Percentiles rank a stretch among this genome's conserved stretches.
Conservation (phyloP, 2,113 vertebrate genomes). For the Mesocricetus auratus region DNA sequence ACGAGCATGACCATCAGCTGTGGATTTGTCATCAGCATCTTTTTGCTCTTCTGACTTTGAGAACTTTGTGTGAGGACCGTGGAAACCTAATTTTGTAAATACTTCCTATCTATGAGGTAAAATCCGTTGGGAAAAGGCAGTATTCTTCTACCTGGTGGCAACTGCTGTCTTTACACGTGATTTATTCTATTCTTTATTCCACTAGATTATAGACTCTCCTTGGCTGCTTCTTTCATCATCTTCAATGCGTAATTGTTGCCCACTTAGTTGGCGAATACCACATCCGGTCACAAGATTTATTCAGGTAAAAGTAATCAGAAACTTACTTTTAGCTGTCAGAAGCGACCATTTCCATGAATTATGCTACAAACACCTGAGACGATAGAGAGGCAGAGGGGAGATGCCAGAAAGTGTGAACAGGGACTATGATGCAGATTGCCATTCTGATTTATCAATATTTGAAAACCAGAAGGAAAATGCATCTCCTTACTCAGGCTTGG, state of each 20-base stretch:
- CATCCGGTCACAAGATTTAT: constrained; percentile 79
- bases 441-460: constrained; percentile 78
- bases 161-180: constrained; percentile 48
- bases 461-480: constrained; percentile 62
- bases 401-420: not conserved
- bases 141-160: constrained; percentile 41
- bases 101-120: constrained; percentile 50
- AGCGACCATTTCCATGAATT: constrained; percentile 74
- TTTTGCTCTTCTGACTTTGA: constrained; percentile 69
- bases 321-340: constrained; percentile 80
- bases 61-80: constrained; percentile 63
- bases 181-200: constrained; percentile 61
- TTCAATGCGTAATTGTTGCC: constrained; percentile 72
- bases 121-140: constrained; percentile 64
- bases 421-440: constrained; percentile 40
- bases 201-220: constrained; percentile 61
- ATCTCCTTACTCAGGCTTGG: constrained; percentile 20
- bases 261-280: constrained; percentile 74
- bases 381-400: constrained; percentile 1
- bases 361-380: constrained; percentile 60
- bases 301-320: constrained; percentile 81
- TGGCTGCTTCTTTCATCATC: constrained; percentile 56
- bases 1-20: not conserved
- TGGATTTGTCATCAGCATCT: not conserved
- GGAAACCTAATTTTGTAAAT: constrained; percentile 67